Conservation (phyloP, 2,113 vertebrate genomes). For the Merops nubicus region DNA sequence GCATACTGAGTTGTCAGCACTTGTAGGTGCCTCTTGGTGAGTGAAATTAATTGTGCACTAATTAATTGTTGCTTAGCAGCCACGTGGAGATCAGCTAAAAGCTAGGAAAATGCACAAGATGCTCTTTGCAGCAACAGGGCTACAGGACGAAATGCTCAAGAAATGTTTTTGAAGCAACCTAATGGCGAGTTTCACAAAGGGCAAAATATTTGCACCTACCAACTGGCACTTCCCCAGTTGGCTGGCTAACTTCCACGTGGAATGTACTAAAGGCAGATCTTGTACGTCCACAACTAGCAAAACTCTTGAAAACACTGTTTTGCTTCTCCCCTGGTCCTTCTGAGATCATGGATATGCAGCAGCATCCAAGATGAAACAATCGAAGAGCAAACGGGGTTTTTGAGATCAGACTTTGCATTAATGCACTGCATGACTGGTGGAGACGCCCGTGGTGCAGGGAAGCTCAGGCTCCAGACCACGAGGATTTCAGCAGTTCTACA, state of each 20-base stretch:
- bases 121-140: neutral
- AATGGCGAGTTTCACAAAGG: neutral
- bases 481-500: neutral
- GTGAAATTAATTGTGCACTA: neutral
- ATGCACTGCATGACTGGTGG: rapidly evolving
- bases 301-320: neutral
- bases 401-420: neutral
- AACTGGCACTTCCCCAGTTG: too few relatives aligned
- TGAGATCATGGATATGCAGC: neutral
- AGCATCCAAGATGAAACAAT: rapidly evolving
- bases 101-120: neutral
- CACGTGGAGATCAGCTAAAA: neutral
- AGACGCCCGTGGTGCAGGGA: rapidly evolving
- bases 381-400: rapidly evolving
- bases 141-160: neutral
- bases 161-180: neutral
- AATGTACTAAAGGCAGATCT: neutral
- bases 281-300: neutral
- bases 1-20: neutral
- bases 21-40: neutral
- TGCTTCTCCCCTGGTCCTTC: neutral
- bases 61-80: too few relatives aligned
- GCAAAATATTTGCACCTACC: neutral
- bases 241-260: neutral
- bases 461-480: neutral